Base-by-base conservation (phyloP, 2,888 invertebrate genomes). In the Acrocera orbiculus region DNA sequence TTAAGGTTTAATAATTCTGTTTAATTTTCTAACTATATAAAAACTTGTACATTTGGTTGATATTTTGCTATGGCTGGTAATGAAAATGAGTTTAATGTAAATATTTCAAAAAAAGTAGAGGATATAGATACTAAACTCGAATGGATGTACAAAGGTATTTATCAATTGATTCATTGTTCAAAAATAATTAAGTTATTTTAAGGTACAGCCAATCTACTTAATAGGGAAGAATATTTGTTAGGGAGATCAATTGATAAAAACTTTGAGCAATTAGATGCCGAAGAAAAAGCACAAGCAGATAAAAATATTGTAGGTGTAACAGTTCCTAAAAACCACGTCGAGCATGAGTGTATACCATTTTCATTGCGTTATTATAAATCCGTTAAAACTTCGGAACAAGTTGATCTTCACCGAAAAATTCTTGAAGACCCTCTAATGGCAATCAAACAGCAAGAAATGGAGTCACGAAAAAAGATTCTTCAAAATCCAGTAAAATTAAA, bases 401-500 rank as follows among this genome's bases (percentile, higher is more conserved):
- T 90, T 9, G 92, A 93, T 55, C 65, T 90, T 49, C 76, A 73
- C 28, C 71, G 87, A 14, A 93, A 93, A 61, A 67, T 90, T 41
- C 73, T 90, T 52, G 93, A 95, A 58, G 95, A 95, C 65, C 95
- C 95, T 1, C 58, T 95, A 24, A 75, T 86, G 52, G 69, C 80
- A 4, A 92, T 95, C 6, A 83, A 80, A 48, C 82, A 87, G 51
- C 72, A 81, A 35, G 92, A 93, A 61, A 75, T 89, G 52, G 90
- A 93, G 50, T 79, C 82, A 1, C 65, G 82, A 25, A 74, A 77
- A 38, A 78, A 83, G 38, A 64, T 95, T 22, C 56, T 95, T 4
- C 82, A 87, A 47, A 95, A 95, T 65, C 93, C 93, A 2, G 71
- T 93, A 0, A 86, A 86, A 56, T 63, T 95, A 44, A 87, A 86